Percentiles rank a stretch among this genome's conserved stretches.
These are phyloP conservation scores for Nipponia nippon DNA, from an alignment of 2,113 vertebrate genomes.

Conservation along the genomic window DNA sequence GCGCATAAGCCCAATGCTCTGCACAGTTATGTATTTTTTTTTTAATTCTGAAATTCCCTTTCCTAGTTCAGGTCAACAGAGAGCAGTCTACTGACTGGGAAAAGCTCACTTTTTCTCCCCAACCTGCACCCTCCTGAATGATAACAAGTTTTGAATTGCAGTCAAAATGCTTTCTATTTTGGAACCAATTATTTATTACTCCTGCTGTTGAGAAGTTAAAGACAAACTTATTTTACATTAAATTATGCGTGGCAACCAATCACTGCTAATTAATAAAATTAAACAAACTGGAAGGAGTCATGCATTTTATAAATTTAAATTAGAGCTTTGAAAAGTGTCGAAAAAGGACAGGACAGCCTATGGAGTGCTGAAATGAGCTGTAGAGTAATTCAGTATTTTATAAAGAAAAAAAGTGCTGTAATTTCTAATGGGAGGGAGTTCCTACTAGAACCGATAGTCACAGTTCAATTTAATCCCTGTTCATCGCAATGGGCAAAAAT, in stretches of 20 bases:
- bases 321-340: background rate
- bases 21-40: background rate
- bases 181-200: background rate
- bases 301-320: background rate
- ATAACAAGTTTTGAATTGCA: background rate
- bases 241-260: background rate
- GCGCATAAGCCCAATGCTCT: background rate
- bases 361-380: background rate
- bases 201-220: background rate
- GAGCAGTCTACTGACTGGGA: background rate
- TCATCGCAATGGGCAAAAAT: background rate
- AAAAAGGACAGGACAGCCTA: background rate
- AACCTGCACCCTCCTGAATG: background rate
- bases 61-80: background rate
- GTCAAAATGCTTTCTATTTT: background rate
- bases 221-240: background rate
- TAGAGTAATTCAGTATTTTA: background rate
- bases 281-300: background rate
- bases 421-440: background rate
- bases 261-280: background rate
- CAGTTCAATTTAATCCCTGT: background rate
- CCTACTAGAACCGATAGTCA: background rate
- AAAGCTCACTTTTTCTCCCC: background rate
- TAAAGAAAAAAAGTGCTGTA: background rate
- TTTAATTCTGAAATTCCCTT: background rate